Conservation (phyloP, 2,797 vertebrate species). For the Octomys mimax region DNA sequence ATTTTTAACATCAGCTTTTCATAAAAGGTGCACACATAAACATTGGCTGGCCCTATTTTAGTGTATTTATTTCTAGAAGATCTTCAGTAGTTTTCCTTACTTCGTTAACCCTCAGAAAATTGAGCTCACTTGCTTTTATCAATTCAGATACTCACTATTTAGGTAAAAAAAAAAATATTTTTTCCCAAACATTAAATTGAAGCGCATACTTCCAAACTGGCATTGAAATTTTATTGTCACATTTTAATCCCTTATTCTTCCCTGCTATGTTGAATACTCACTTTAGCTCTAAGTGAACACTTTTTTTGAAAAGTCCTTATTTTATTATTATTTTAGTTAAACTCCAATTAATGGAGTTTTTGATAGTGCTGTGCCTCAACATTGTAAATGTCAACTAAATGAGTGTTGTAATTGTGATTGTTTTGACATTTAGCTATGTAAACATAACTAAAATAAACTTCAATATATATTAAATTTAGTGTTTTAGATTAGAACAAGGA, state of each 20-base stretch:
- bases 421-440: constrained; percentile 33
- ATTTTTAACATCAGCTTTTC: constrained; percentile 25
- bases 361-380: neutral
- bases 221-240: constrained; percentile 10
- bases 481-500: constrained; percentile 23
- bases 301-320: constrained; percentile 37
- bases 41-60: neutral
- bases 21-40: constrained; percentile 27
- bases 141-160: constrained; percentile 34
- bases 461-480: neutral
- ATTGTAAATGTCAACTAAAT: constrained; percentile 10
- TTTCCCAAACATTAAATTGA: constrained; percentile 24
- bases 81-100: constrained; percentile 37
- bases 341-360: neutral
- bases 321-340: constrained; percentile 39
- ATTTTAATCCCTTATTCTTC: constrained; percentile 19
- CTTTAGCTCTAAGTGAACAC: neutral
- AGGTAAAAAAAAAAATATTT: neutral
- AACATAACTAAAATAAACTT: constrained; percentile 17
- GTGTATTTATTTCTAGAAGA: constrained; percentile 47
- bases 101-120: constrained; percentile 2
- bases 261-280: constrained; percentile 15
- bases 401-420: neutral
- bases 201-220: neutral
- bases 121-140: neutral